Conservation (phyloP, 1,140 invertebrate genomes). For the Drosophila melanica region DNA sequence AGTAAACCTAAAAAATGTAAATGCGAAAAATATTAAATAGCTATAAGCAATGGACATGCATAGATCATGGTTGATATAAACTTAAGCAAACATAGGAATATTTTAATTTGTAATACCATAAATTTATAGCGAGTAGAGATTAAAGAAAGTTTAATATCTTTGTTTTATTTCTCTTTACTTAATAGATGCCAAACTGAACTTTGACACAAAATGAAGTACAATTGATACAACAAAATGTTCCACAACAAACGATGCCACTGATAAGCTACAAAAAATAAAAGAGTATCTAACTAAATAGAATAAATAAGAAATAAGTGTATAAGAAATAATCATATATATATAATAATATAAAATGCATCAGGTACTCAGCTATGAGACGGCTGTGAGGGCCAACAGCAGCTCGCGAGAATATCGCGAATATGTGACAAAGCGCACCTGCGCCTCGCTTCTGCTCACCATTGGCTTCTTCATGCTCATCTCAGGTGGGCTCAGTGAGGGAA, state of each 20-base stretch:
- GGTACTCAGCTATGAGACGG: conserved; percentile 83
- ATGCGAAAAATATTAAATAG: background rate
- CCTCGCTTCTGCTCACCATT: conserved; percentile 77
- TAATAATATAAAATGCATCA: conserved; percentile 68
- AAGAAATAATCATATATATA: background rate
- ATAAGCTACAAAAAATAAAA: conserved; percentile 7
- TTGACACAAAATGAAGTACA: conserved; percentile 29
- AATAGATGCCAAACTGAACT: background rate
- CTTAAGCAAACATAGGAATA: background rate
- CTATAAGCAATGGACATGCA: background rate
- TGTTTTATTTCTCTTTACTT: conserved; percentile 1
- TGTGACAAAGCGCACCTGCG: conserved; percentile 81
- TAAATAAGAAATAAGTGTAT: conserved; percentile 3
- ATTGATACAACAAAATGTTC: conserved; percentile 40
- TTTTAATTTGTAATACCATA: background rate
- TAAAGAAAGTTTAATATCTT: background rate
- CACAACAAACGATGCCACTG: conserved; percentile 13
- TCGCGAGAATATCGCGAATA: conserved; percentile 79
- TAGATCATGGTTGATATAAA: background rate
- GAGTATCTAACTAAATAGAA: background rate
- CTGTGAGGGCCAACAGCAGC: conserved; percentile 76
- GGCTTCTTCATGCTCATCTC: conserved; percentile 82
- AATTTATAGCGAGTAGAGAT: too few species aligned
- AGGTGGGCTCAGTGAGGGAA: conserved; percentile 50
- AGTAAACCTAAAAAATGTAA: background rate